phyloP scores from a whole-genome alignment of 2,888 invertebrate species.

The Diploptera punctata region DNA sequence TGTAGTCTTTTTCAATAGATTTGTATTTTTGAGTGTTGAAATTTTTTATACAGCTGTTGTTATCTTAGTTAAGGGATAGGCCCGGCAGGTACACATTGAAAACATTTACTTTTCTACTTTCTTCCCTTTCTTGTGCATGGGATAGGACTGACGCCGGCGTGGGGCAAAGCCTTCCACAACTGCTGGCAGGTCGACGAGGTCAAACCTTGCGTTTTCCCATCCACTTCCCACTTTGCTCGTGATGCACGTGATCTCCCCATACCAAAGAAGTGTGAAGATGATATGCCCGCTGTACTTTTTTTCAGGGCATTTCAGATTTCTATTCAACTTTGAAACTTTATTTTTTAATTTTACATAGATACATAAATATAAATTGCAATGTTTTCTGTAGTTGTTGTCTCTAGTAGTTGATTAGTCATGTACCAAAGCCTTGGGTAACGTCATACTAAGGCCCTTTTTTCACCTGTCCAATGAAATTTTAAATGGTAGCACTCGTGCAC shows the following conservation, averaged over 20 bases:
- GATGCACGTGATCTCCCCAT: conserved; percentile 47
- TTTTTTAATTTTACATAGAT: conserved; percentile 42
- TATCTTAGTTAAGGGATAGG: conserved; percentile 45
- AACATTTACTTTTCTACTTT: conserved; percentile 39
- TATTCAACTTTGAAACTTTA: conserved; percentile 41
- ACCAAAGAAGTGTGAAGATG: conserved; percentile 46
- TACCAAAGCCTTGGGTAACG: conserved; percentile 39
- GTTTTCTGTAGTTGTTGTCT: conserved; percentile 44
- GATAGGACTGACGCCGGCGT: conserved; percentile 23
- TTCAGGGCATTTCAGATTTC: conserved; percentile 38
- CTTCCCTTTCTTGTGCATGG: conserved; percentile 34
- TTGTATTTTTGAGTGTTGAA: conserved; percentile 47
- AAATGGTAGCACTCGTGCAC: conserved; percentile 44
- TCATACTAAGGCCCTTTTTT: conserved; percentile 37
- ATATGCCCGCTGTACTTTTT: conserved; percentile 41
- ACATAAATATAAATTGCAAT: conserved; percentile 42
- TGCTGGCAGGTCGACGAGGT: conserved; percentile 27
- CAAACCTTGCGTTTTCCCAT: conserved; percentile 34
- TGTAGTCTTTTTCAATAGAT: conserved; percentile 45
- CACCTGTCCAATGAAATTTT: conserved; percentile 42
- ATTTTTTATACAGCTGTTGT: conserved; percentile 46
- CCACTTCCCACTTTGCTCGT: conserved; percentile 40
- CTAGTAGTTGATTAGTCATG: conserved; percentile 40
- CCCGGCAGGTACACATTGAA: conserved; percentile 40
- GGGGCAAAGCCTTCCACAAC: conserved; percentile 36